Conservation (phyloP, 2,888 invertebrate species). For the Troglohyphantes excavatus region DNA sequence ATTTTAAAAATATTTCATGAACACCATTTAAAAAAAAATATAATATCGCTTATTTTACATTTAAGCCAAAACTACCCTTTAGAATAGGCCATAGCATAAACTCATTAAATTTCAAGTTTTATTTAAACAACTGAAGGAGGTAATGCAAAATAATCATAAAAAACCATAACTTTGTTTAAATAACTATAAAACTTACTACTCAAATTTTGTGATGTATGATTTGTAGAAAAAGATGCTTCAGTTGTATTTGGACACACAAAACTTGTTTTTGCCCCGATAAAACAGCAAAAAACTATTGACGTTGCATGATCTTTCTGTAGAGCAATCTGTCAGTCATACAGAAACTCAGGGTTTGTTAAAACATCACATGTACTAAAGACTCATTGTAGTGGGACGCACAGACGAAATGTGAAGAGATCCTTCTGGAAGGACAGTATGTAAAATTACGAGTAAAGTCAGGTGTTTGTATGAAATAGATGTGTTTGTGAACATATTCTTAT, state of each 20-base stretch:
- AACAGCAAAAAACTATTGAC: slow-evolving; percentile 16
- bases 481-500: slow-evolving; percentile 3
- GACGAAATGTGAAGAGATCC: not conserved
- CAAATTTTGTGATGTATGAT: too few relatives aligned
- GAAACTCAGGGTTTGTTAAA: slow-evolving; percentile 68
- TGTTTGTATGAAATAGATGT: not conserved
- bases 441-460: not conserved
- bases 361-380: not conserved
- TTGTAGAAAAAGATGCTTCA: too few relatives aligned
- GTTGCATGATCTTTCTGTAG: slow-evolving; percentile 53
- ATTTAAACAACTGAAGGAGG: too few relatives aligned
- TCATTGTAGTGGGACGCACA: not conserved
- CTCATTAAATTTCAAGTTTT: too few relatives aligned
- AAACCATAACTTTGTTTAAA: too few relatives aligned
- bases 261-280: slow-evolving; percentile 5
- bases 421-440: not conserved
- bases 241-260: not conserved
- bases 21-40: too few relatives aligned
- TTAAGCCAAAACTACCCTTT: too few relatives aligned
- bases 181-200: too few relatives aligned
- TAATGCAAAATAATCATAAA: too few relatives aligned
- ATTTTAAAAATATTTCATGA: too few relatives aligned
- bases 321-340: slow-evolving; percentile 44
- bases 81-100: too few relatives aligned
- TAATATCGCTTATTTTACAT: too few relatives aligned